Conservation (phyloP, 2,113 vertebrate genomes). For the Periophthalmodon schlosseri region DNA sequence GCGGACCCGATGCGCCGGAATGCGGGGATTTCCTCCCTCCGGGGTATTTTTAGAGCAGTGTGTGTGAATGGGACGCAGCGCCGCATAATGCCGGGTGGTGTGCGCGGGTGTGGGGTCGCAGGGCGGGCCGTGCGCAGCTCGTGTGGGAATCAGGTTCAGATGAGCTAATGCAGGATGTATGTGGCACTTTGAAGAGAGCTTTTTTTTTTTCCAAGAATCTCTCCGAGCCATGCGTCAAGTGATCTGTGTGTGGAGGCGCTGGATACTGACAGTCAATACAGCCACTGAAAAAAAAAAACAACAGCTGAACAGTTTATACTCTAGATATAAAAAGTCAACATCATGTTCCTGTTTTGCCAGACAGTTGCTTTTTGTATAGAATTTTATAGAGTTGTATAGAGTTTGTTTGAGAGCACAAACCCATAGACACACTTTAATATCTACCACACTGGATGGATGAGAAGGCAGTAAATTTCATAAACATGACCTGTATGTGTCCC, state of each 20-base stretch:
- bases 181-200: slow-evolving; percentile 8
- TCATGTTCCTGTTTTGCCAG: too few relatives aligned
- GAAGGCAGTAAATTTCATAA: too few relatives aligned
- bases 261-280: background rate
- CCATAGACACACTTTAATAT: background rate
- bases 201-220: slow-evolving; percentile 15
- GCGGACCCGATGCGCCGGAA: slow-evolving; percentile 66
- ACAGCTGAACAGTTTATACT: background rate
- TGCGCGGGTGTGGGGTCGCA: slow-evolving; percentile 39
- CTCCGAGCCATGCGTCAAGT: background rate
- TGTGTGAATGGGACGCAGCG: slow-evolving; percentile 67
- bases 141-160: slow-evolving; percentile 58
- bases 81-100: slow-evolving; percentile 51
- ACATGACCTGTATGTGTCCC: too few relatives aligned
- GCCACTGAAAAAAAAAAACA: background rate
- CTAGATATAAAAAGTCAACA: too few relatives aligned
- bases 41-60: slow-evolving; percentile 73
- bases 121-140: slow-evolving; percentile 53
- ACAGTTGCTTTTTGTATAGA: too few relatives aligned
- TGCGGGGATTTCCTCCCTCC: slow-evolving; percentile 71
- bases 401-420: background rate
- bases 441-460: background rate
- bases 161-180: slow-evolving; percentile 33
- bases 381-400: background rate
- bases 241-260: background rate